Evolutionary conservation across 2,888 invertebrate species (phyloP).

Genomic region (Hirtodrosophila histrioides): DNA sequence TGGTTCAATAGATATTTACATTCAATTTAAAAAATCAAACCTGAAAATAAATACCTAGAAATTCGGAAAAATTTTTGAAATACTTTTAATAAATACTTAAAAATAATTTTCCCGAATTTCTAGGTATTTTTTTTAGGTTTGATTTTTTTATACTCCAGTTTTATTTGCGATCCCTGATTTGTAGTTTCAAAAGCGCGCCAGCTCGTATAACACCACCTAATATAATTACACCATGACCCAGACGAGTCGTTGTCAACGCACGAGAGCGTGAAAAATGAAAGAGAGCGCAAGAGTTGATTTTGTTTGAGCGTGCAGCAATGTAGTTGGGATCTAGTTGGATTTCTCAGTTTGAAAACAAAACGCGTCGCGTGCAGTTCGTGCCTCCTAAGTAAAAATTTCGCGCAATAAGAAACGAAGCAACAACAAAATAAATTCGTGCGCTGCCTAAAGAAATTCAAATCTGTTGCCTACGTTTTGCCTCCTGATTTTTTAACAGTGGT

Average conservation of each 20-base stretch:
- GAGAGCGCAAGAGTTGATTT: slow-evolving; percentile 6
- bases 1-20: too few relatives aligned
- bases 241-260: background rate
- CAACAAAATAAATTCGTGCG: slow-evolving; percentile 22
- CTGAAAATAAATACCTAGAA: too few relatives aligned
- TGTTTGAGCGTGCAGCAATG: slow-evolving; percentile 21
- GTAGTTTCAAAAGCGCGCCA: too few relatives aligned
- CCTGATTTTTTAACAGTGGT: slow-evolving; percentile 9
- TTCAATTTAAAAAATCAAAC: too few relatives aligned
- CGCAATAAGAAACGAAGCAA: slow-evolving; percentile 22
- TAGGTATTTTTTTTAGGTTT: too few relatives aligned
- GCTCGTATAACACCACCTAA: too few relatives aligned
- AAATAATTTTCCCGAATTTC: too few relatives aligned
- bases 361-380: slow-evolving; percentile 47
- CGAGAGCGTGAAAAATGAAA: slow-evolving; percentile 16
- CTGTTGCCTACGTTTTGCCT: slow-evolving; percentile 28
- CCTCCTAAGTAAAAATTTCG: slow-evolving; percentile 4
- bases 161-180: too few relatives aligned
- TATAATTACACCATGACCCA: too few relatives aligned
- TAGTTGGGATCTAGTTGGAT: slow-evolving; percentile 41
- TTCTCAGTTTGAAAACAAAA: slow-evolving; percentile 43
- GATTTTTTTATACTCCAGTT: too few relatives aligned
- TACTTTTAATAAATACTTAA: too few relatives aligned
- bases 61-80: too few relatives aligned
- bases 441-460: slow-evolving; percentile 34